phyloP scores from a whole-genome alignment of 2,888 invertebrate genomes.

The Ditylenchus weischeri region DNA sequence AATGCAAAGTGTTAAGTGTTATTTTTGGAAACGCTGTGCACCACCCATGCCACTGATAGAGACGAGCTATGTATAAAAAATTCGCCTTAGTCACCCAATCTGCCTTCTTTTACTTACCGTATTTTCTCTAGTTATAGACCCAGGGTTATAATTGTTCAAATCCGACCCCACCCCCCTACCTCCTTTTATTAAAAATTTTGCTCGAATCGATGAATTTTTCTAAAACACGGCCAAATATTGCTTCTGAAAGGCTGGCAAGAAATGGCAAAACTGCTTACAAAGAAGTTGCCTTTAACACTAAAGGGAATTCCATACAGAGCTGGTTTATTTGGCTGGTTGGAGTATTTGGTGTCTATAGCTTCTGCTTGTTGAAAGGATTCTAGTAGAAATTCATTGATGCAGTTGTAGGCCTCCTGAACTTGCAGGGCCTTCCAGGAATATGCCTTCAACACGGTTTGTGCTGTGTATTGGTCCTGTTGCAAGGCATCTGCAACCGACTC shows the following conservation, averaged over 20 bases:
- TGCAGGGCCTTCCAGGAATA: constrained; percentile 49
- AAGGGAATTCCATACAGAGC: constrained; percentile 54
- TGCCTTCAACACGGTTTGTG: constrained; percentile 45
- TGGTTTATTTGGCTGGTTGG: constrained; percentile 38
- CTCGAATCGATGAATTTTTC: not conserved
- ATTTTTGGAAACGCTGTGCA: too few species aligned
- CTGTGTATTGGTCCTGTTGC: constrained; percentile 42
- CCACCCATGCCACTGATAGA: too few species aligned
- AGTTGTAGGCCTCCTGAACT: constrained; percentile 48
- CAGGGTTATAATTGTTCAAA: too few species aligned
- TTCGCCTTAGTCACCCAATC: too few species aligned
- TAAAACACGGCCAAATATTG: too few species aligned
- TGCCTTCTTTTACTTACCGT: too few species aligned
- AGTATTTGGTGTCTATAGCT: constrained; percentile 35
- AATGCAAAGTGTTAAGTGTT: too few species aligned
- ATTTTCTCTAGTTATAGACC: too few species aligned
- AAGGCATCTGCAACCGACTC: constrained; percentile 40
- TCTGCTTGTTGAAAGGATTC: constrained; percentile 42
- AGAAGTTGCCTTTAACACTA: constrained; percentile 54
- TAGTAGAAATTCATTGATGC: constrained; percentile 45
- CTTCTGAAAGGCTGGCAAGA: not conserved
- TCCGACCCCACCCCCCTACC: too few species aligned
- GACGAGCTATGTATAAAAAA: too few species aligned
- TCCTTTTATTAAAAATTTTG: not conserved
- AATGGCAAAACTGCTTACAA: constrained; percentile 17